Base-by-base conservation (phyloP, 1,140 invertebrate genomes). In the Drosophila pachea region DNA sequence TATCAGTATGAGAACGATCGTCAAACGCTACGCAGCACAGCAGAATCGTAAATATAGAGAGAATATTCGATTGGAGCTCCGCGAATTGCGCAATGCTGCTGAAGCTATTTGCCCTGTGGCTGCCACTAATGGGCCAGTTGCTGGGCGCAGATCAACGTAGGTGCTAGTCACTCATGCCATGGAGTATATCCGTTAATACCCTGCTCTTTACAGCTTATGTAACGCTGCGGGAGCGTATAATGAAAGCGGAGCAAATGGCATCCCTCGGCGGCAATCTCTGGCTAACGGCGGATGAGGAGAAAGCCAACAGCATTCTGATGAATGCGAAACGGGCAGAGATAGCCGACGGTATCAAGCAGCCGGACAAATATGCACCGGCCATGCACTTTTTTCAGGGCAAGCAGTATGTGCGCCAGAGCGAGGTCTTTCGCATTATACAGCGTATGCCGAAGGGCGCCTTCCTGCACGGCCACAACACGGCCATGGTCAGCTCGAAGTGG, bases 401-500 rank as follows among this genome's bases (percentile, higher is more conserved):
- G 78, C 59, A 90, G 1, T 74, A 91, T 8, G 94, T 96, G 38
- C 91, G 92, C 2, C 77, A 91, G 5, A 94, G 94, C 0, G 89
- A 92, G 67, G 93, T 96, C 0, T 96, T 93, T 72, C 87, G 92
- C 55, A 92, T 96, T 4, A 93, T 96, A 32, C 90, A 92, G 69
- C 90, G 91, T 42, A 92, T 95, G 90, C 94, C 94, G 0, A 94
- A 94, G 91, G 95, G 95, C 9, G 93, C 92, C 1, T 93, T 93
- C 2, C 89, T 96, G 0, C 95, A 96, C 76, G 90, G 92, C 0
- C 95, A 96, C 77, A 93, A 95, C 61, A 92, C 92, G 4, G 92
- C 93, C 0, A 91, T 94, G 16, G 91, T 92, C 3, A 93, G 92
- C 4, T 88, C 91, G 0, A 92, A 94, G 47, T 96, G 93, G 89